Evolutionary conservation across 2,888 invertebrate genomes (phyloP).

Genomic region (Parnassius apollo): DNA sequence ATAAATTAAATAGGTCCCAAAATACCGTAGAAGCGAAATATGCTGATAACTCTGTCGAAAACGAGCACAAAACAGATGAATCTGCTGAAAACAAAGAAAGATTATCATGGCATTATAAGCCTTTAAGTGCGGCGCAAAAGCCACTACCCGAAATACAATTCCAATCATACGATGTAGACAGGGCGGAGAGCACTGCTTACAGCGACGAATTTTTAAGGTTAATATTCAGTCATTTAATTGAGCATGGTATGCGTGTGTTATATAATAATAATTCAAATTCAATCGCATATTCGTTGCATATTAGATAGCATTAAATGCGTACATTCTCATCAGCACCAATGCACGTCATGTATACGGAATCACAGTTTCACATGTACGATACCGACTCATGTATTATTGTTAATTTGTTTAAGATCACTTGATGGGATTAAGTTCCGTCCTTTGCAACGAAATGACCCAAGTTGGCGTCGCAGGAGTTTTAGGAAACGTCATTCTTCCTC

Average conservation of each 20-base stretch:
- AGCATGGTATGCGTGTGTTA: conserved; percentile 47
- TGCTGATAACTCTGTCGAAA: conserved; percentile 55
- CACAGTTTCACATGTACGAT: conserved; percentile 62
- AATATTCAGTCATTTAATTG: conserved; percentile 56
- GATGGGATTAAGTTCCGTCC: conserved; percentile 84
- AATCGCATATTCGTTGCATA: conserved; percentile 51
- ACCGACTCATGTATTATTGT: conserved; percentile 61
- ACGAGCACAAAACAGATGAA: conserved; percentile 44
- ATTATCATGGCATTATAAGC: conserved; percentile 72
- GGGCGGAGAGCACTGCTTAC: conserved; percentile 50
- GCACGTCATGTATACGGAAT: conserved; percentile 49
- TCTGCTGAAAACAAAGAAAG: conserved; percentile 55
- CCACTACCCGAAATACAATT: conserved; percentile 72
- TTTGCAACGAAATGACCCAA: conserved; percentile 82
- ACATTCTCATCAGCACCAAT: conserved; percentile 41
- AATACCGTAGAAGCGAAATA: conserved; percentile 57
- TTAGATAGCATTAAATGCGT: conserved; percentile 40
- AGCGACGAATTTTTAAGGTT: conserved; percentile 78
- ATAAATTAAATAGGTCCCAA: conserved; percentile 69
- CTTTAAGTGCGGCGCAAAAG: conserved; percentile 59
- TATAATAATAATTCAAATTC: conserved; percentile 45
- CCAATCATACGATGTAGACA: conserved; percentile 78
- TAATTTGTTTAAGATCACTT: conserved; percentile 81
- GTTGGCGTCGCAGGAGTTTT: conserved; percentile 81
- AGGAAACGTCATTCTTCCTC: conserved; percentile 83